Conservation (phyloP, 2,888 invertebrate genomes). For the Epistrophe eligans region DNA sequence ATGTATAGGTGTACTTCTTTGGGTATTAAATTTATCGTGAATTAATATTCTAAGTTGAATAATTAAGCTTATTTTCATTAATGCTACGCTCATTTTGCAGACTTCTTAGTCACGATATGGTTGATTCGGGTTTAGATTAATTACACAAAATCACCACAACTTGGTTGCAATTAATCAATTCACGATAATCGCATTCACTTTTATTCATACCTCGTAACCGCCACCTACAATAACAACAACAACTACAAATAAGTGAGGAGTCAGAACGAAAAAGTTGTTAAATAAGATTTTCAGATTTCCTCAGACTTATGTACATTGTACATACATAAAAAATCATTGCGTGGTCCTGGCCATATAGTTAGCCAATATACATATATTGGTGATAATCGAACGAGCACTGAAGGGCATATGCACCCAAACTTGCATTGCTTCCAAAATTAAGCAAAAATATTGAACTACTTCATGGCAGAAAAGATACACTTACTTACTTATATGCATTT, state of each 20-base stretch:
- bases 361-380: background rate
- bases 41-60: constrained; percentile 21
- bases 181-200: constrained; percentile 33
- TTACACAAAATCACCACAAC: constrained; percentile 35
- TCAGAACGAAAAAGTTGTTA: background rate
- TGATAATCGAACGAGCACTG: constrained; percentile 8
- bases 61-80: constrained; percentile 21
- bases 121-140: constrained; percentile 38
- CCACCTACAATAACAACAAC: constrained; percentile 12
- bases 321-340: background rate
- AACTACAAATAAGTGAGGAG: background rate
- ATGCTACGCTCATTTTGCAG: constrained; percentile 7
- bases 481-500: constrained; percentile 1
- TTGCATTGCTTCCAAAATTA: background rate
- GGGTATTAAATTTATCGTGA: background rate
- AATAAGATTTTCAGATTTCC: background rate
- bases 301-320: background rate
- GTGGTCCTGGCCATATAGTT: background rate
- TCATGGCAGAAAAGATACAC: constrained; percentile 5
- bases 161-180: constrained; percentile 53
- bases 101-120: constrained; percentile 23
- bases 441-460: constrained; percentile 12
- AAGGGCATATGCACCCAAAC: constrained; percentile 43
- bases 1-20: background rate
- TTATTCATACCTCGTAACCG: background rate